Percentiles rank a stretch among this genome's conserved stretches.
These are phyloP conservation scores for Lasioglossum lativentre DNA, from an alignment of 2,888 invertebrate species.

Conservation along the genomic window DNA sequence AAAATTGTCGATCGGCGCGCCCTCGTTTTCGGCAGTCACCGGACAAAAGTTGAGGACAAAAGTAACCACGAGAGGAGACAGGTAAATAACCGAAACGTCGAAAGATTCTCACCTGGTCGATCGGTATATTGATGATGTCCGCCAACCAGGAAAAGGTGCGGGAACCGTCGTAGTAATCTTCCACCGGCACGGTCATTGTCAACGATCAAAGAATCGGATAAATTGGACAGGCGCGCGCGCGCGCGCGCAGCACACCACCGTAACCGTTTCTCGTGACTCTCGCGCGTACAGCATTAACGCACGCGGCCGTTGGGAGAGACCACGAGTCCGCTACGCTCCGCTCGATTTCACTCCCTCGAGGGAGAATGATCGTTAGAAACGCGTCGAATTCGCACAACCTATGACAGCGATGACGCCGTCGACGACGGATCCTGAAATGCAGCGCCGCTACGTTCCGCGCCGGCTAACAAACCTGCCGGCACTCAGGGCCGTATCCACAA, in stretches of 20 bases:
- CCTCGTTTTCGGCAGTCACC: slow-evolving; percentile 36
- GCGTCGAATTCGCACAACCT: slow-evolving; percentile 24
- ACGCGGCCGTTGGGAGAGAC: neutral
- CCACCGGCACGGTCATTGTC: slow-evolving; percentile 71
- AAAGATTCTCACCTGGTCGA: slow-evolving; percentile 90
- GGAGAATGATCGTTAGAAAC: slow-evolving; percentile 41
- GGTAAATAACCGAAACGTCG: slow-evolving; percentile 22
- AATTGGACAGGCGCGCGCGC: slow-evolving; percentile 25
- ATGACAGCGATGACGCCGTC: slow-evolving; percentile 43
- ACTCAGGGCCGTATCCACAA: slow-evolving; percentile 58
- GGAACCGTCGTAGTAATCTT: slow-evolving; percentile 89
- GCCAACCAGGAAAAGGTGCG: slow-evolving; percentile 89
- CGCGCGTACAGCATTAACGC: slow-evolving; percentile 9
- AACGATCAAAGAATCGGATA: slow-evolving; percentile 42
- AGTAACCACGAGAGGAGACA: neutral
- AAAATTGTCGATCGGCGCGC: slow-evolving; percentile 47
- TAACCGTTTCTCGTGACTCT: slow-evolving; percentile 7
- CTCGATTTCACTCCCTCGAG: slow-evolving; percentile 22
- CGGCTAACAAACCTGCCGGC: slow-evolving; percentile 52
- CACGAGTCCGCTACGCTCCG: slow-evolving; percentile 13
- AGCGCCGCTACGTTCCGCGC: slow-evolving; percentile 61
- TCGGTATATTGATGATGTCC: slow-evolving; percentile 89
- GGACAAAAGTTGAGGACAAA: slow-evolving; percentile 27
- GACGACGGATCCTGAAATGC: slow-evolving; percentile 57
- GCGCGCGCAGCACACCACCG: slow-evolving; percentile 29